phyloP scores from a whole-genome alignment of 2,888 invertebrate species.

The Schizotus pectinicornis region DNA sequence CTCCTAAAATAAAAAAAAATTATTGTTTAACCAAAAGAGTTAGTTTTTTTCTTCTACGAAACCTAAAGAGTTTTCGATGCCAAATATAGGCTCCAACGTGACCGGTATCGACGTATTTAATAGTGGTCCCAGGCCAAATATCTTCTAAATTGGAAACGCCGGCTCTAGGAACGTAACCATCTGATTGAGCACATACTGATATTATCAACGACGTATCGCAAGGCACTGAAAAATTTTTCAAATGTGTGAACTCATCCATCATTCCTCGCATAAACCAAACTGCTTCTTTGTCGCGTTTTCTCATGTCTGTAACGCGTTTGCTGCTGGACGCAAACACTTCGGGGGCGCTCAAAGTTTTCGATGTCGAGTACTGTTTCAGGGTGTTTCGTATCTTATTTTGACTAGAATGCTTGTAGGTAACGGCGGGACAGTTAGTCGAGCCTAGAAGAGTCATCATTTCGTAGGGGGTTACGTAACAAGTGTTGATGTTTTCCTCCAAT shows the following conservation, averaged over 20 bases:
- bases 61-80: conserved; percentile 89
- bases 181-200: conserved; percentile 87
- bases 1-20: conserved; percentile 62
- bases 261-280: conserved; percentile 94
- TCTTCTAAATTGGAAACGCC: conserved; percentile 82
- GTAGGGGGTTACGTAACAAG: conserved; percentile 49
- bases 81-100: conserved; percentile 90
- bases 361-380: conserved; percentile 26
- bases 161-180: conserved; percentile 89
- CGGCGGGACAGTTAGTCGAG: conserved; percentile 38
- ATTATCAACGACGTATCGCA: conserved; percentile 90
- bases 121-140: conserved; percentile 92
- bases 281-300: conserved; percentile 79
- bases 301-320: conserved; percentile 59
- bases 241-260: conserved; percentile 98
- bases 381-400: conserved; percentile 22
- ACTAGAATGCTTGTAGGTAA: conserved; percentile 40
- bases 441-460: conserved; percentile 47
- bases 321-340: conserved; percentile 32
- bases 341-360: conserved; percentile 33
- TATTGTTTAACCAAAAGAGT: not conserved
- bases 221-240: conserved; percentile 89
- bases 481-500: conserved; percentile 32
- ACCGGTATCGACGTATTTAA: conserved; percentile 86
- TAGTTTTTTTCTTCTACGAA: conserved; percentile 30